Percentiles rank a stretch among this genome's conserved stretches.
These are phyloP conservation scores for Cassiopea andromeda DNA, from an alignment of 30 jellyfish, hydroid and myxozoan species.

Conservation along the genomic window DNA sequence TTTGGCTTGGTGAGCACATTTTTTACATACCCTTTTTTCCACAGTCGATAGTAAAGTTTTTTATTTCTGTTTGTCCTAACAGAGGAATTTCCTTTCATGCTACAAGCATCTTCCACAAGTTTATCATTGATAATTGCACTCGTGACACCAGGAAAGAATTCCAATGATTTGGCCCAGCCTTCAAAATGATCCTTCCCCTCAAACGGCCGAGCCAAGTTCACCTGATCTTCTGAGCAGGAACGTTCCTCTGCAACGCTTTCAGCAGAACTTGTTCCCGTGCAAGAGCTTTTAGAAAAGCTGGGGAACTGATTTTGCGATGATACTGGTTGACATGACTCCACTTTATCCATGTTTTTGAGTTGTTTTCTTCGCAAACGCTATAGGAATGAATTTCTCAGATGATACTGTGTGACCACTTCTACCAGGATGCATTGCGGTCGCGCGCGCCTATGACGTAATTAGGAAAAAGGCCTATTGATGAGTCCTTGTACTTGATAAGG, in stretches of 20 bases:
- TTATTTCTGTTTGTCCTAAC: conserved; percentile 5
- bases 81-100: neutral
- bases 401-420: neutral
- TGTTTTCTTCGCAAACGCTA: neutral
- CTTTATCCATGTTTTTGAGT: neutral
- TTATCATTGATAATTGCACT: neutral
- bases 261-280: conserved; percentile 18
- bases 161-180: conserved; percentile 24
- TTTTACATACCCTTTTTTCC: conserved; percentile 41
- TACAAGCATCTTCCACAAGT: neutral
- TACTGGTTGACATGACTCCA: neutral
- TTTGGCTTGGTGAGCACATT: conserved; percentile 23
- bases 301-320: conserved; percentile 9
- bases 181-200: neutral
- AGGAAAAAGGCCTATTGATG: neutral
- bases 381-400: neutral
- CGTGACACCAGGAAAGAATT: neutral
- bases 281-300: conserved; percentile 47
- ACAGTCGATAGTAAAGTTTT: neutral
- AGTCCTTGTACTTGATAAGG: too few relatives aligned
- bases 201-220: neutral
- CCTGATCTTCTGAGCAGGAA: neutral
- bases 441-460: neutral
- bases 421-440: neutral
- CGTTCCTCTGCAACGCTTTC: neutral